A percentile compares a stretch with the other conserved stretches of the same genome.
phyloP scores from a whole-genome alignment of 1,140 invertebrate genomes.

The Zeugodacus cucurbitae region DNA sequence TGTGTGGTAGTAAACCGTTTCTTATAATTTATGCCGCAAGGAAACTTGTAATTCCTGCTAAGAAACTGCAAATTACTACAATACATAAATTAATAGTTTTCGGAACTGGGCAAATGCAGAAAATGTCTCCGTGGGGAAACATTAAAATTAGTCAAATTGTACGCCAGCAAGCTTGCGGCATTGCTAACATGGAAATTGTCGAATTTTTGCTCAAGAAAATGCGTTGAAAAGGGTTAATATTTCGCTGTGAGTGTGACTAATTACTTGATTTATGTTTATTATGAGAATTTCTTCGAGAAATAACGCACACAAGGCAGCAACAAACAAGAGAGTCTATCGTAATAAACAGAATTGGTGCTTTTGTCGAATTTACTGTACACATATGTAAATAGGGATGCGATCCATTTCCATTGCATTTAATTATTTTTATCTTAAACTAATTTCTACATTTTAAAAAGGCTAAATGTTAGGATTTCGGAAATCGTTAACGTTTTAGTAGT shows the following conservation, averaged over 20 bases:
- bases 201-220: not conserved
- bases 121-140: slow-evolving; percentile 28
- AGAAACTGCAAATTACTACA: not conserved
- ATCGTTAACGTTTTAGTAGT: too few relatives aligned
- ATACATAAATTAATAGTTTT: slow-evolving; percentile 24
- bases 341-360: not conserved
- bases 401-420: too few relatives aligned
- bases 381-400: too few relatives aligned
- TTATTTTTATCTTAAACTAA: too few relatives aligned
- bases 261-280: slow-evolving; percentile 34
- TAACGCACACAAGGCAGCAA: not conserved
- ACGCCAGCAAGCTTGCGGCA: not conserved
- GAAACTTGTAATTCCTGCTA: not conserved
- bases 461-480: too few relatives aligned
- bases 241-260: slow-evolving; percentile 25
- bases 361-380: not conserved
- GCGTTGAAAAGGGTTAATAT: slow-evolving; percentile 17
- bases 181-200: not conserved
- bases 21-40: not conserved
- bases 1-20: not conserved
- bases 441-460: too few relatives aligned
- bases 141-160: slow-evolving; percentile 34
- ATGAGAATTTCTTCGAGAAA: not conserved
- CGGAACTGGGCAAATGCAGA: not conserved
- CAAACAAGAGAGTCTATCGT: not conserved